Evolutionary conservation across 1,140 invertebrate species (phyloP).

Genomic region (Nebria ingens): DNA sequence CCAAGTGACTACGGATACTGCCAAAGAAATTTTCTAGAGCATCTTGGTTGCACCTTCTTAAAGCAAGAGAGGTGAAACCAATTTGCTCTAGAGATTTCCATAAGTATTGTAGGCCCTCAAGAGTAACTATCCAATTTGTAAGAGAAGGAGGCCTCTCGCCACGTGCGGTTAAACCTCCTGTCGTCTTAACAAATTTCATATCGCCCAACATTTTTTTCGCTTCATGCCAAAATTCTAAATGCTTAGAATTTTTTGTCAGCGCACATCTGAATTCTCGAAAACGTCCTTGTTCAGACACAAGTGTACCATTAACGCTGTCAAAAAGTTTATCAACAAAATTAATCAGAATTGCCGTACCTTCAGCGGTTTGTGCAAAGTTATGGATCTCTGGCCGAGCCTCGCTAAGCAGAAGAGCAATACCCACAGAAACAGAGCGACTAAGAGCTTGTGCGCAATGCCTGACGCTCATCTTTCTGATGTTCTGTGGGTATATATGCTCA

Average conservation of each 20-base stretch:
- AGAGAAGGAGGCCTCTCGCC: not conserved
- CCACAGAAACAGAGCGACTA: slow-evolving; percentile 7
- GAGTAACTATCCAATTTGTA: not conserved
- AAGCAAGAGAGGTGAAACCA: not conserved
- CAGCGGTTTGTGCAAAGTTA: not conserved
- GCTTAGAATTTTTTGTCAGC: slow-evolving; percentile 6
- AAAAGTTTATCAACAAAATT: slow-evolving; percentile 16
- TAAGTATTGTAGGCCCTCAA: not conserved
- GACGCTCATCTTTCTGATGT: slow-evolving; percentile 19
- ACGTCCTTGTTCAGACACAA: not conserved
- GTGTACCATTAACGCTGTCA: slow-evolving; percentile 16
- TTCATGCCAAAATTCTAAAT: not conserved
- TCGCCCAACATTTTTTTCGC: not conserved
- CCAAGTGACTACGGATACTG: not conserved
- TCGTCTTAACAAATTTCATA: not conserved
- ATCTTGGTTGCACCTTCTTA: not conserved
- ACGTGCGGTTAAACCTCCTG: no score
- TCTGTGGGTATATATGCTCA: slow-evolving; percentile 9
- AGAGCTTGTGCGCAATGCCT: slow-evolving; percentile 14
- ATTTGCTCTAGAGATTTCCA: not conserved
- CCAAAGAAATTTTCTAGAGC: not conserved
- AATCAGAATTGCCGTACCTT: slow-evolving; percentile 15
- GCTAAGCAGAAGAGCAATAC: not conserved
- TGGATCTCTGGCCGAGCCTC: not conserved
- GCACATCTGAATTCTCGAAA: slow-evolving; percentile 7